phyloP scores from a whole-genome alignment of 2,113 vertebrate genomes.

The Anguilla japonica region DNA sequence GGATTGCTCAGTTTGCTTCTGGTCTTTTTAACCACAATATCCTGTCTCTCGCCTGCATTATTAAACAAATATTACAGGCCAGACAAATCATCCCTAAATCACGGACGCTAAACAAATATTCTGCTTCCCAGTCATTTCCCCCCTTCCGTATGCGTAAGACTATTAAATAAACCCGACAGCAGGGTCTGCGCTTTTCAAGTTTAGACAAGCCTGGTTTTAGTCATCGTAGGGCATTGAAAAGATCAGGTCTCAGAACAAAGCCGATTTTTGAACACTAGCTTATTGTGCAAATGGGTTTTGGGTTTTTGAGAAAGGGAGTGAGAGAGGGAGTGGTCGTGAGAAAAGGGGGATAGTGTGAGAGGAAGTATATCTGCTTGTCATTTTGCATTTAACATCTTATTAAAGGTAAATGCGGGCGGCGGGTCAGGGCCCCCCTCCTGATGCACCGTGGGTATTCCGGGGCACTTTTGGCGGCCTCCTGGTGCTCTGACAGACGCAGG shows the following conservation, averaged over 20 bases:
- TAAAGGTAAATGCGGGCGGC: background rate
- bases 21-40: background rate
- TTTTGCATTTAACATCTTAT: conserved; percentile 20
- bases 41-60: background rate
- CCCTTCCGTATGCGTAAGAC: background rate
- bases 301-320: background rate
- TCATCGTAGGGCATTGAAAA: background rate
- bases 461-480: background rate
- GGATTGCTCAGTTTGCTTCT: conserved; percentile 1
- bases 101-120: background rate
- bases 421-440: background rate
- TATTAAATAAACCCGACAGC: background rate
- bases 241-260: background rate
- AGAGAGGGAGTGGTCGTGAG: background rate
- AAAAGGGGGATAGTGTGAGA: background rate
- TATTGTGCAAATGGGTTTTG: background rate
- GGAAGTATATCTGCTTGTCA: background rate
- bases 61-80: background rate
- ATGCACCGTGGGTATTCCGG: background rate
- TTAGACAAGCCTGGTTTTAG: background rate
- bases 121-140: background rate
- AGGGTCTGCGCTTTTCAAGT: background rate
- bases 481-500: background rate
- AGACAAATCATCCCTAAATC: background rate
- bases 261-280: background rate